Percentiles rank a stretch among this genome's conserved stretches.
Evolutionary conservation across 2,888 invertebrate species (phyloP).

Genomic region (Smittia sp.): DNA sequence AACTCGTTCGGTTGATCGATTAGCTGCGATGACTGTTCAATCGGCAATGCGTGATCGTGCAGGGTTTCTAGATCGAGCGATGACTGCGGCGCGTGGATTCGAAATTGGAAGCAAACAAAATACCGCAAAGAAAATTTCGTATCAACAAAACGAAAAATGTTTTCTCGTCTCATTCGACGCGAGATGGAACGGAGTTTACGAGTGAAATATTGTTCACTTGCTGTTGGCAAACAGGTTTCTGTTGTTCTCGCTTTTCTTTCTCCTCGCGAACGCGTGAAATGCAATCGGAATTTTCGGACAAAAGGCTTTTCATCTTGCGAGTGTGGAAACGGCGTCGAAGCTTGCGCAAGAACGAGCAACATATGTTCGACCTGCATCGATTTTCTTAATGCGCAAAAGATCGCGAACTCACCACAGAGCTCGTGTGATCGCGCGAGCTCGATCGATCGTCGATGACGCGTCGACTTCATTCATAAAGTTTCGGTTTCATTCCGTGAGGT

Average conservation of each 20-base stretch:
- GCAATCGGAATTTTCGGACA: not conserved
- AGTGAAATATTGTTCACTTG: constrained; percentile 31
- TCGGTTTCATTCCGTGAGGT: not conserved
- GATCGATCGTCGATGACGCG: not conserved
- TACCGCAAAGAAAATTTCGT: no score
- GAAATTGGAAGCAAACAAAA: no score
- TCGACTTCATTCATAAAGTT: constrained; percentile 14
- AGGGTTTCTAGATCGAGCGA: no score
- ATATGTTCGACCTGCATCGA: constrained; percentile 17
- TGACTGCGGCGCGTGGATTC: no score
- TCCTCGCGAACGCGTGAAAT: not conserved
- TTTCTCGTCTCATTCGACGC: not conserved
- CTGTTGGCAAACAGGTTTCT: constrained; percentile 27
- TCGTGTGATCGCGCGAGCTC: no score
- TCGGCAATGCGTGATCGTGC: no score
- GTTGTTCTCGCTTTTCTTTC: not conserved
- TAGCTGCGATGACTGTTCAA: no score
- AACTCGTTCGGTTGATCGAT: no score
- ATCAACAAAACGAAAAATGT: no score
- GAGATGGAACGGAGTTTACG: not conserved
- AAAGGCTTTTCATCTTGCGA: no score
- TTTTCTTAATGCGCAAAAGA: constrained; percentile 10
- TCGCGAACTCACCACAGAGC: no score
- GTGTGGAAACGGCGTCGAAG: not conserved
- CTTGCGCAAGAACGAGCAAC: not conserved